A percentile compares a stretch with the other conserved stretches of the same genome.
These are phyloP conservation scores for Ostrea edulis DNA, from an alignment of 1,140 invertebrate species.

Conservation along the genomic window DNA sequence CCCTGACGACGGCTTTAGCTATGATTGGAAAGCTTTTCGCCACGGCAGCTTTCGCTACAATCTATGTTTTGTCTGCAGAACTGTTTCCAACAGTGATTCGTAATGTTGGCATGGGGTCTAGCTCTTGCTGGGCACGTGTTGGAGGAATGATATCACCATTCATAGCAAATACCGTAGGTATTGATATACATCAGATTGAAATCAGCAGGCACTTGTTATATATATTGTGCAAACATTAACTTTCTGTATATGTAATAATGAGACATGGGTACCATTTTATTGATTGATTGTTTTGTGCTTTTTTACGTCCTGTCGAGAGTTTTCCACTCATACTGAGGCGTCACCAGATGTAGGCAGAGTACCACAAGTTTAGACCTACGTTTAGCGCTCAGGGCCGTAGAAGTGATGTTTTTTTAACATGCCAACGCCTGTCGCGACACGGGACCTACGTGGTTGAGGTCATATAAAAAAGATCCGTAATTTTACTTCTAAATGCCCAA, in stretches of 20 bases:
- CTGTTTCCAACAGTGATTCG: slow-evolving; percentile 91
- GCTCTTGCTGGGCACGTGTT: slow-evolving; percentile 87
- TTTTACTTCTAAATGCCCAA: too few relatives aligned
- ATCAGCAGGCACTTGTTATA: too few relatives aligned
- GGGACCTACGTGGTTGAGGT: too few relatives aligned
- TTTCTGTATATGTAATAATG: background rate
- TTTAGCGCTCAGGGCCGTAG: too few relatives aligned
- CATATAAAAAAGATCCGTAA: too few relatives aligned
- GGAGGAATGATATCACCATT: slow-evolving; percentile 87
- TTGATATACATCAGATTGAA: background rate
- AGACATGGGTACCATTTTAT: too few relatives aligned
- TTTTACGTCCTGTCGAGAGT: too few relatives aligned
- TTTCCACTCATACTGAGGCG: too few relatives aligned
- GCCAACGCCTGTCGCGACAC: too few relatives aligned
- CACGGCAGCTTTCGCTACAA: slow-evolving; percentile 81
- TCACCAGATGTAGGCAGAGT: too few relatives aligned
- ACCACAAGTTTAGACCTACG: background rate
- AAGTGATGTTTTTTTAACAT: too few relatives aligned
- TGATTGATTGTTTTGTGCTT: too few relatives aligned
- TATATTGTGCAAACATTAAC: background rate
- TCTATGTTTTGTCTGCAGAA: slow-evolving; percentile 90
- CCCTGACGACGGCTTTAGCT: slow-evolving; percentile 80
- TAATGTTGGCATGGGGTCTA: slow-evolving; percentile 89
- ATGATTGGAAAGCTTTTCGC: slow-evolving; percentile 85
- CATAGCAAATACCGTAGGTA: slow-evolving; percentile 50